Percentiles rank a stretch among this genome's conserved stretches.
Conservation (phyloP, 2,113 vertebrate species). For the Rhegmatorhina hoffmannsi region DNA sequence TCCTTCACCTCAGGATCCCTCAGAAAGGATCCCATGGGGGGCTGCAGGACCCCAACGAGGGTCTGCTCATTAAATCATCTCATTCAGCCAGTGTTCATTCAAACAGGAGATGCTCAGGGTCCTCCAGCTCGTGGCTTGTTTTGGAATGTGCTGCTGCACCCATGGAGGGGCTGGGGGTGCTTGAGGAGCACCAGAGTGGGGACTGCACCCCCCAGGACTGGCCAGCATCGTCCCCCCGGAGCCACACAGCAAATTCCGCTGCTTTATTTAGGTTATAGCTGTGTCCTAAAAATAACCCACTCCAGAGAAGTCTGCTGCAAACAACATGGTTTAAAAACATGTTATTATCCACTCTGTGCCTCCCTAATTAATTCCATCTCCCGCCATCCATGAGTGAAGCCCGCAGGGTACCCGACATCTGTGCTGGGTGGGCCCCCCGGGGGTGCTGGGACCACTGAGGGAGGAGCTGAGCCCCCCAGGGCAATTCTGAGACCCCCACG, state of each 20-base stretch:
- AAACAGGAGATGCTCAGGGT: not conserved
- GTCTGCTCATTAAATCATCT: not conserved
- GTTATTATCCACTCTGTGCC: slow-evolving; percentile 54
- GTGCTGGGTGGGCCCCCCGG: not conserved
- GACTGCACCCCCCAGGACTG: accelerated
- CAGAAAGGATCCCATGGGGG: accelerated
- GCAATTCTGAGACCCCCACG: not conserved
- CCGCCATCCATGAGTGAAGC: not conserved
- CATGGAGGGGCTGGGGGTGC: not conserved
- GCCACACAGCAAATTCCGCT: not conserved
- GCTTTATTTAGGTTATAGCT: slow-evolving; percentile 24
- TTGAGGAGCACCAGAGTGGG: not conserved
- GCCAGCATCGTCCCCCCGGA: not conserved
- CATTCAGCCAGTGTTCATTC: too few relatives aligned
- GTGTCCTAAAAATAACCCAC: slow-evolving; percentile 37
- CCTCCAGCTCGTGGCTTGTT: not conserved
- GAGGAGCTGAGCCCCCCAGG: not conserved
- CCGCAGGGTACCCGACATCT: not conserved
- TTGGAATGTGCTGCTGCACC: not conserved
- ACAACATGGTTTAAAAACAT: slow-evolving; percentile 15
- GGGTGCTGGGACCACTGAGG: too few relatives aligned
- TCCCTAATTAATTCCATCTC: slow-evolving; percentile 48
- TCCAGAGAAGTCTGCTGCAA: not conserved
- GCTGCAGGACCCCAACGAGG: not conserved
- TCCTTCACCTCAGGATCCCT: not conserved